These are phyloP conservation scores for Martes martes DNA, from an alignment of 2,113 vertebrate species.

Conservation along the genomic window DNA sequence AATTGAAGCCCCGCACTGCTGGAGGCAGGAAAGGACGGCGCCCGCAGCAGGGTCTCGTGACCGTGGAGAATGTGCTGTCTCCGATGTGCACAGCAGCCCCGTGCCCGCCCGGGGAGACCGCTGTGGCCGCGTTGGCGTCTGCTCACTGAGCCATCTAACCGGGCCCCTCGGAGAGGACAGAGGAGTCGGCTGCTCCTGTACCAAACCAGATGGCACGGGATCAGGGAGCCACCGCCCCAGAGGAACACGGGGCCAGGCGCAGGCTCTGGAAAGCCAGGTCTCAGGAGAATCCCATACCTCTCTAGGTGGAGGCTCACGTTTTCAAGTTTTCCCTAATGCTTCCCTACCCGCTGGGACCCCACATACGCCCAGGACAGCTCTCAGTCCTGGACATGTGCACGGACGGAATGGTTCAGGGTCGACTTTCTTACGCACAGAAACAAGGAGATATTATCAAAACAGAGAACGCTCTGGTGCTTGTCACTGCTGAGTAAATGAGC, in stretches of 20 bases:
- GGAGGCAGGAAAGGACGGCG: neutral
- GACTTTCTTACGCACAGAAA: neutral
- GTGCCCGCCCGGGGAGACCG: neutral
- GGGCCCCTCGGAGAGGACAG: neutral
- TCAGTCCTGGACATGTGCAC: neutral
- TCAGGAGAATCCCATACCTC: neutral
- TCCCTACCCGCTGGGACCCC: no score
- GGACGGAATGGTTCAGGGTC: neutral
- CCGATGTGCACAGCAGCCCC: neutral
- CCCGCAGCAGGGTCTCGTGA: neutral
- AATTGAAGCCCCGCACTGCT: neutral
- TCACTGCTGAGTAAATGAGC: neutral
- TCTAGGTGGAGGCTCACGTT: neutral
- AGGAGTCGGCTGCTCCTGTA: neutral
- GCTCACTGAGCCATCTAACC: neutral
- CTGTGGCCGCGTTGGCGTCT: neutral
- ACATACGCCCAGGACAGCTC: neutral
- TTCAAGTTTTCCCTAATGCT: neutral
- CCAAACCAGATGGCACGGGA: no score
- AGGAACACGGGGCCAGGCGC: neutral
- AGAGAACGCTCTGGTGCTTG: neutral
- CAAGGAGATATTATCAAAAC: neutral
- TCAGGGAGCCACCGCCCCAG: neutral
- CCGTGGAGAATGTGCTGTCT: rapidly evolving
- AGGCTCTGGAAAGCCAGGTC: neutral